phyloP scores from a whole-genome alignment of 2,888 invertebrate genomes.

The Stenodema calcarata region DNA sequence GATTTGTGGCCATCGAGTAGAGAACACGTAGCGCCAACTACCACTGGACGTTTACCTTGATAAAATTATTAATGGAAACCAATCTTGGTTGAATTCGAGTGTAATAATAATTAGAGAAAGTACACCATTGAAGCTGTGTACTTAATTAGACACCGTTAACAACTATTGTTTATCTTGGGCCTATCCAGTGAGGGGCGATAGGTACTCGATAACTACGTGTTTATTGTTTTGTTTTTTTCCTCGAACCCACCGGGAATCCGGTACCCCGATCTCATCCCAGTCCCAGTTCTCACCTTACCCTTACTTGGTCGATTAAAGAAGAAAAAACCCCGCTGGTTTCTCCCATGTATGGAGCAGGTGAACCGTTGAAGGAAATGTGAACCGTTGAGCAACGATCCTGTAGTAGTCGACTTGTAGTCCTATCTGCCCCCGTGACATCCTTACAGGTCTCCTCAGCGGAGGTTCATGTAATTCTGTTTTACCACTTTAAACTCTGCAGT shows the following conservation, averaged over 20 bases:
- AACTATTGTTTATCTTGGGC: too few relatives aligned
- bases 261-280: not conserved
- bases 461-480: not conserved
- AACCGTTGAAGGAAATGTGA: not conserved
- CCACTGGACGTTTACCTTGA: too few relatives aligned
- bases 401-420: not conserved
- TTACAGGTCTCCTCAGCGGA: not conserved
- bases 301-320: not conserved
- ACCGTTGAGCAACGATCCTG: not conserved
- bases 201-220: too few relatives aligned
- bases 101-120: too few relatives aligned
- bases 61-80: too few relatives aligned
- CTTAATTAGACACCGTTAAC: too few relatives aligned
- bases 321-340: not conserved
- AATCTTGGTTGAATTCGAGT: too few relatives aligned
- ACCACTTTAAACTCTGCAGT: not conserved
- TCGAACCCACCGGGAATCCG: not conserved
- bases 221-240: not conserved
- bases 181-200: too few relatives aligned
- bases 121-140: too few relatives aligned
- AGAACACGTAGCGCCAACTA: too few relatives aligned
- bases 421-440: not conserved
- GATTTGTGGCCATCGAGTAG: too few relatives aligned
- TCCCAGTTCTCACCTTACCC: not conserved
- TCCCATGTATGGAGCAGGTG: not conserved